Conservation (phyloP, 2,888 invertebrate species). For the Acrobasis suavella region DNA sequence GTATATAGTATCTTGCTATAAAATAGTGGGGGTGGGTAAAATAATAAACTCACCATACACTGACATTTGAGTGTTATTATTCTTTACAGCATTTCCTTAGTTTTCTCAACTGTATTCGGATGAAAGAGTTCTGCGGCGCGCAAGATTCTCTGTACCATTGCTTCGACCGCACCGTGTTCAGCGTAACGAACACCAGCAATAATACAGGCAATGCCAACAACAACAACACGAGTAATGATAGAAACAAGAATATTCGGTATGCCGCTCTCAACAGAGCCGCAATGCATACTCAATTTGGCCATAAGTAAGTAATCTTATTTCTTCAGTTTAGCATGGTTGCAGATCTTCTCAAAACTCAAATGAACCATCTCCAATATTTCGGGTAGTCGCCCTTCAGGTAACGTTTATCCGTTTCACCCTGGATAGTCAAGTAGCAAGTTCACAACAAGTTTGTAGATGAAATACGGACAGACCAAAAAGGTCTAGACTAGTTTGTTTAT, state of each 20-base stretch:
- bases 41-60: too few relatives aligned
- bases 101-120: slow-evolving; percentile 93
- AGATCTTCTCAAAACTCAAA: too few relatives aligned
- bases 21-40: too few relatives aligned
- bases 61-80: slow-evolving; percentile 3
- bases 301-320: slow-evolving; percentile 80
- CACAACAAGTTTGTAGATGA: too few relatives aligned
- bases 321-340: too few relatives aligned
- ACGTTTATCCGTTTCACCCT: too few relatives aligned
- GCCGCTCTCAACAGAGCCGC: slow-evolving; percentile 96
- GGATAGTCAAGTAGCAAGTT: too few relatives aligned
- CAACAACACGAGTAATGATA: slow-evolving; percentile 74
- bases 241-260: slow-evolving; percentile 88
- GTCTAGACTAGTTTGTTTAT: too few relatives aligned
- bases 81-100: slow-evolving; percentile 91
- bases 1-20: too few relatives aligned
- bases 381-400: too few relatives aligned
- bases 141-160: slow-evolving; percentile 91
- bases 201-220: slow-evolving; percentile 32
- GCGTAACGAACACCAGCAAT: slow-evolving; percentile 54
- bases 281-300: slow-evolving; percentile 92
- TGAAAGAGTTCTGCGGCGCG: slow-evolving; percentile 93
- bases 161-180: slow-evolving; percentile 86
- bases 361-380: too few relatives aligned
- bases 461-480: too few relatives aligned